Evolutionary conservation across 2,888 invertebrate genomes (phyloP), one percentile per base, ranked within the genome.

Genomic region (Biston betularia): DNA sequence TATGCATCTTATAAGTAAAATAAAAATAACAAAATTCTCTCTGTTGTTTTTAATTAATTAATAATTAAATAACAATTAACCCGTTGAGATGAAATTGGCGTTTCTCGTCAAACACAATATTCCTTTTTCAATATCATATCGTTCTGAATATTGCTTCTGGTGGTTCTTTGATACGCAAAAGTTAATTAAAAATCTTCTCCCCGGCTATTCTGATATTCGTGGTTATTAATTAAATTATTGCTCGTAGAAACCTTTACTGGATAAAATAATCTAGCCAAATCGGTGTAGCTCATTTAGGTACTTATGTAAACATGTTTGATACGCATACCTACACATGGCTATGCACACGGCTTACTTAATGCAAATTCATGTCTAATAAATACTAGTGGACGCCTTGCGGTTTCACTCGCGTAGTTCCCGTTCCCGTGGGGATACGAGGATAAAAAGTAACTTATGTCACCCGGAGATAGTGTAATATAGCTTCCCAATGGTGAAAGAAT

Each of bases 101-200:
- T n/a, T 9, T 6, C 9, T 15, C 15, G 8, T 49, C 40, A 53
- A 38, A 40, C 15, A 53, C 40, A 53, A 53, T 14, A 53, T 53
- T 53, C 3, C 53, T 53, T 11, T 40, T 40, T 53, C 15, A 53
- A 53, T 15, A 40, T 40, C 10, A 38, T 53, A 38, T 38, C 53
- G 10, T 40, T 53, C 38, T 14, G 10, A 15, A 24, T 11, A 10
- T 15, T 34, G 38, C 10, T 40, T 40, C 14, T 52, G 35, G 35
- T 52, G 35, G 35, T 14, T 52, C 50, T 35, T 52, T 55, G 12
- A 6, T 33, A 44, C 9, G 33, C 44, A 33, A 8, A 55, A 44
- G 12, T 44, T 55, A 44, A 44, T 44, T 55, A 33, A 55, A 55
- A 55, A 38, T 8, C 42, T 14, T 53, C 38, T 44, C 53, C 14